phyloP scores from a whole-genome alignment of 2,888 invertebrate genomes.

The Aporophyla nigra region DNA sequence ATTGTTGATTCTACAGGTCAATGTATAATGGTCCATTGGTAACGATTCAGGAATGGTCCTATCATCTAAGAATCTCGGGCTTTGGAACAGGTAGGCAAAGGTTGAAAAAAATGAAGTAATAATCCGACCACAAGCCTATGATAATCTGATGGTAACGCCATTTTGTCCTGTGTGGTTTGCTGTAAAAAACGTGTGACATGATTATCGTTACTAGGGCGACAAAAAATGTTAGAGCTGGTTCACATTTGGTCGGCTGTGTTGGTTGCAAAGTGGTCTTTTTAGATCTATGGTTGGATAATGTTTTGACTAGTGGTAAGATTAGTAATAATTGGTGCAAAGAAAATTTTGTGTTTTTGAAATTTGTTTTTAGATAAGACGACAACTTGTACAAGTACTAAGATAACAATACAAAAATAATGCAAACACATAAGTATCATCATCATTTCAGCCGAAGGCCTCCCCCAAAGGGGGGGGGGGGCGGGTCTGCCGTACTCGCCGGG shows the following conservation, averaged over 20 bases:
- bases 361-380: background rate
- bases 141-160: conserved; percentile 91
- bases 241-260: conserved; percentile 68
- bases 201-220: conserved; percentile 85
- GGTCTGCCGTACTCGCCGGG: too few species aligned
- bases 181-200: conserved; percentile 90
- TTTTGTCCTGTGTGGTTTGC: conserved; percentile 90
- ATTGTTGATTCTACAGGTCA: conserved; percentile 64
- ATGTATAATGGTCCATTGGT: conserved; percentile 73
- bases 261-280: conserved; percentile 16
- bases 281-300: background rate
- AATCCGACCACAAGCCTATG: conserved; percentile 89
- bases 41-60: conserved; percentile 79
- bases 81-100: conserved; percentile 87
- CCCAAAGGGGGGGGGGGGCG: too few species aligned
- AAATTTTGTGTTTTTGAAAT: background rate
- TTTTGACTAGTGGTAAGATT: conserved; percentile 20
- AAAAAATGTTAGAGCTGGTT: conserved; percentile 79
- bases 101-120: conserved; percentile 88
- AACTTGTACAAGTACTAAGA: too few species aligned
- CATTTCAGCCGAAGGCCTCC: too few species aligned
- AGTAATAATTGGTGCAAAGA: conserved; percentile 5
- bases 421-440: too few species aligned
- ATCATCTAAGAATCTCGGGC: conserved; percentile 83
- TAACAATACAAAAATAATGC: too few species aligned